Evolutionary conservation across 23 tunicate species (phyloP), one percentile per base, ranked within the genome.

Genomic region (Ascidia mentula): DNA sequence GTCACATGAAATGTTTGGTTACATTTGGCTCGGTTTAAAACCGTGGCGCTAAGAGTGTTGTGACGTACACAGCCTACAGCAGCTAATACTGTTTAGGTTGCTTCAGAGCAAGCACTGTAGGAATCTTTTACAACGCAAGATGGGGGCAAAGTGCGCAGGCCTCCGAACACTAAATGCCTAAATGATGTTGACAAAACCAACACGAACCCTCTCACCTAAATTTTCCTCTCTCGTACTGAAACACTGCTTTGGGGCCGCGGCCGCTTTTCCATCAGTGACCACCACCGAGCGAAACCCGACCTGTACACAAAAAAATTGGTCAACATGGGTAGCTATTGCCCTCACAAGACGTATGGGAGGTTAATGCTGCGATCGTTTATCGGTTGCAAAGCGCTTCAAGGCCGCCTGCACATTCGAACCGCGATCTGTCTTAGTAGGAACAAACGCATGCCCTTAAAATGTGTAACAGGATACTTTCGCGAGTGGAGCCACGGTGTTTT

Each of bases 271-370:
- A 60, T 93, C 93, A 13, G 87, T 88, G 40, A 93, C 85, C 28
- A 93, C 76, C 71, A 88, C 85, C 31, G 89, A 72, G 37, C 81
- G 72, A 72, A 93, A 93, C 18, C 84, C 69, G 59, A 88, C 98
- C 98, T 93, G 89, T 61, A 40, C 60, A 32, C 38, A 70, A 20
- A 20, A 6, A 70, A 32, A 22, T 36, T 18, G 65, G 18, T 15
- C 60, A 45, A 17, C 17, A 45, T 45, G 17, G 60, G 17, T 45
- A 45, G 17, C n/a, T n/a, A n/a, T n/a, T 36, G 30, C 28, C 13
- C 13, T 26, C 13, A 53, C 24, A 53, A 1, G 22, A 53, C 24
- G 65, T 9, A 53, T 53, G 7, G 28, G 12, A 28, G 13, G 65
- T 28, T 53, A 9, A 53, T 5, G 65, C 65, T 1, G 13, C 13